Evolutionary conservation across 2,113 vertebrate genomes (phyloP).

Genomic region (Tupaia chinensis): DNA sequence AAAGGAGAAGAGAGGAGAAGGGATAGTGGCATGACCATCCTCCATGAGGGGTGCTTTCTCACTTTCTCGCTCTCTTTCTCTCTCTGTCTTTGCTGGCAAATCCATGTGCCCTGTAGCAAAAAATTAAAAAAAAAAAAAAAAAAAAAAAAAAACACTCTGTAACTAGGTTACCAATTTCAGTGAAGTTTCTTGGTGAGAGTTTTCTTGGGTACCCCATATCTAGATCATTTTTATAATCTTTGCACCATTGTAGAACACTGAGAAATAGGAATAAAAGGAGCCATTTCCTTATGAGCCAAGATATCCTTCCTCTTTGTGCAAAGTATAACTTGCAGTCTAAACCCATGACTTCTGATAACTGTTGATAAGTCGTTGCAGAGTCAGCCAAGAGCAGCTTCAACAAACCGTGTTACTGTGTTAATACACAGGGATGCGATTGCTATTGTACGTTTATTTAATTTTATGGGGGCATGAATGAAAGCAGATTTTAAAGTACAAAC

Average conservation of each 20-base stretch:
- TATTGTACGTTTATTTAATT: neutral
- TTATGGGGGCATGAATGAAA: constrained; percentile 18
- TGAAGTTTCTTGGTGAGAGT: neutral
- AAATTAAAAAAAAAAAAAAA: too few relatives aligned
- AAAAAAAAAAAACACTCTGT: neutral
- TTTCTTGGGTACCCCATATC: neutral
- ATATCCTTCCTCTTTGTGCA: neutral
- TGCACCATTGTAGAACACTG: neutral
- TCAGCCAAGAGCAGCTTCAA: neutral
- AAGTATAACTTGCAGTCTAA: neutral
- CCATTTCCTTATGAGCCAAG: neutral
- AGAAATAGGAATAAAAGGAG: neutral
- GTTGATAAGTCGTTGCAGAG: neutral
- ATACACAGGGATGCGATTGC: neutral
- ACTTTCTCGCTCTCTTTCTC: too few relatives aligned
- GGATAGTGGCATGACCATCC: too few relatives aligned
- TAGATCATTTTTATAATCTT: constrained; percentile 34
- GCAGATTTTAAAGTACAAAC: neutral
- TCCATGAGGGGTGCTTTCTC: too few relatives aligned
- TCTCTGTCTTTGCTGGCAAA: too few relatives aligned
- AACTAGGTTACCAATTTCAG: neutral
- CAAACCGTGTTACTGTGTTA: neutral
- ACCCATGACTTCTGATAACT: constrained; percentile 34
- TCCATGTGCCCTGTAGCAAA: too few relatives aligned
- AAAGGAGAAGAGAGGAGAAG: too few relatives aligned